Evolutionary conservation across 2,888 invertebrate genomes (phyloP).

Genomic region (Morpho deidamia): DNA sequence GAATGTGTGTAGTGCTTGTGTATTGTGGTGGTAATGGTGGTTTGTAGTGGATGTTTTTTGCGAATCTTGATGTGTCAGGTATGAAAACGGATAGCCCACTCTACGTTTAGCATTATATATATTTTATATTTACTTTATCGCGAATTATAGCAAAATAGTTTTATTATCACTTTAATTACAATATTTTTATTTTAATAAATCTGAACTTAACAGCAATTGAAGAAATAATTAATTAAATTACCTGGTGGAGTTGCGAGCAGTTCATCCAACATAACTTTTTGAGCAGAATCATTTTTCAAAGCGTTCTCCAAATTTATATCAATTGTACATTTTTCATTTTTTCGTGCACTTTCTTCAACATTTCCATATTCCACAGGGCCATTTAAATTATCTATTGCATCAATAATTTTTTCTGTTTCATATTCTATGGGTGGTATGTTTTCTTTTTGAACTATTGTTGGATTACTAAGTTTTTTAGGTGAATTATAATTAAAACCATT

Average conservation of each 20-base stretch:
- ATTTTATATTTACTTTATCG: too few species aligned
- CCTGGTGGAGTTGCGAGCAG: constrained; percentile 52
- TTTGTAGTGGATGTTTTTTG: too few species aligned
- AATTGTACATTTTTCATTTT: constrained; percentile 36
- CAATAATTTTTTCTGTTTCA: constrained; percentile 2
- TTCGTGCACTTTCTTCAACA: neutral
- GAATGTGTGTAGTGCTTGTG: too few species aligned
- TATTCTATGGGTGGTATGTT: neutral
- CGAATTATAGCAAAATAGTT: too few species aligned
- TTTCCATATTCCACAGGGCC: neutral
- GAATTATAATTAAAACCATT: constrained; percentile 43
- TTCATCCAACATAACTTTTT: constrained; percentile 45
- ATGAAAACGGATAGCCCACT: too few species aligned
- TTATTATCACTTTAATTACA: too few species aligned
- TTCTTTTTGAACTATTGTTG: neutral
- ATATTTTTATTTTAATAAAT: too few species aligned
- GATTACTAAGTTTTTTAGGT: constrained; percentile 32
- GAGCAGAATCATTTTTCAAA: constrained; percentile 39
- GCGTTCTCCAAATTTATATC: constrained; percentile 56
- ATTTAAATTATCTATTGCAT: neutral
- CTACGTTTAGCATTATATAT: too few species aligned
- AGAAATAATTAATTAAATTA: constrained; percentile 24
- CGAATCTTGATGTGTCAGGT: too few species aligned
- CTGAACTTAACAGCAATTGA: too few species aligned
- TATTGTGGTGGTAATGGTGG: too few species aligned